A percentile compares a stretch with the other conserved stretches of the same genome.
Evolutionary conservation across 2,797 vertebrate species (phyloP).

Genomic region (Paedocypris micromegethes): DNA sequence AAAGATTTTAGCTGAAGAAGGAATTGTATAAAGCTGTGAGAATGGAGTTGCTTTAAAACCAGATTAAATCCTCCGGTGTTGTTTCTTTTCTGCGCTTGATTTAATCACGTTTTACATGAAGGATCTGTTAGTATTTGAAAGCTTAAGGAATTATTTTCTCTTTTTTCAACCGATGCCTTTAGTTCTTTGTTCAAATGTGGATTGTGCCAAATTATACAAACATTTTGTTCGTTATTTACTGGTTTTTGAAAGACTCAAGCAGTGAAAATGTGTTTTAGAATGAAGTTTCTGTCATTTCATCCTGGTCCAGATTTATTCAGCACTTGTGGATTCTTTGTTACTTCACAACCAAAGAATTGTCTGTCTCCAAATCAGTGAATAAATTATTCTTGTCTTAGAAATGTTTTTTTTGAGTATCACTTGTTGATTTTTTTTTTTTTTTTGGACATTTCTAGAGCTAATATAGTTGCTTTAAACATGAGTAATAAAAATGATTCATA

Average conservation of each 20-base stretch:
- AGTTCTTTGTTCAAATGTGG: neutral
- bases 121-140: neutral
- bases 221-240: slow-evolving; percentile 30
- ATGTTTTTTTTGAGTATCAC: slow-evolving; percentile 33
- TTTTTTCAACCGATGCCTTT: neutral
- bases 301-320: slow-evolving; percentile 29
- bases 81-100: slow-evolving; percentile 19
- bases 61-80: neutral
- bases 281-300: neutral
- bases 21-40: slow-evolving; percentile 37
- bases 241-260: slow-evolving; percentile 36
- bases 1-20: slow-evolving; percentile 24
- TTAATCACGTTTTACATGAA: slow-evolving; percentile 20
- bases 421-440: slow-evolving; percentile 44
- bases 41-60: slow-evolving; percentile 6
- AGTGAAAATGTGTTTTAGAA: neutral
- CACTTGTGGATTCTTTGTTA: slow-evolving; percentile 51
- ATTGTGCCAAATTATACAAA: slow-evolving; percentile 15
- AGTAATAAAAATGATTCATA: too few relatives aligned
- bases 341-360: slow-evolving; percentile 72
- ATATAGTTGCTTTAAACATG: neutral
- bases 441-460: slow-evolving; percentile 30
- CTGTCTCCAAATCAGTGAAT: slow-evolving; percentile 60
- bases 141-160: neutral
- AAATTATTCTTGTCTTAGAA: slow-evolving; percentile 67